These are phyloP conservation scores for Caenorhabditis macrosperma DNA, from an alignment of 2,888 invertebrate species.

Conservation along the genomic window DNA sequence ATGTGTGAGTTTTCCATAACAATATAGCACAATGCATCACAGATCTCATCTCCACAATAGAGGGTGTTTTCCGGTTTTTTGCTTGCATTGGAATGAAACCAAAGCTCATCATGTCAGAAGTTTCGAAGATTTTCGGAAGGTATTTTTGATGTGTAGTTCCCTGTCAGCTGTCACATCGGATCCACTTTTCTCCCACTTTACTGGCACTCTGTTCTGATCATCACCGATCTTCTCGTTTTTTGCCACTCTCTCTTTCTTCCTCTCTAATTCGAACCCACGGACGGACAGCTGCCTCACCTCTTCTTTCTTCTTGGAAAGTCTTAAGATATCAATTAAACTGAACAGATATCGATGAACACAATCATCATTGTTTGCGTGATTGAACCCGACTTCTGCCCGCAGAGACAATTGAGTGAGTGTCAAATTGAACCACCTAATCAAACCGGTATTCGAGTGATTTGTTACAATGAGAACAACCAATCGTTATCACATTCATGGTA, in stretches of 20 bases:
- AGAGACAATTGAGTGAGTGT: conserved; percentile 16
- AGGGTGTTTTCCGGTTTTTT: no score
- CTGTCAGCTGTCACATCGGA: neutral
- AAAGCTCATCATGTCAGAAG: no score
- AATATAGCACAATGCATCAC: no score
- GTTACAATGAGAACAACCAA: conserved; percentile 21
- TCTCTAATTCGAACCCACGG: conserved; percentile 9
- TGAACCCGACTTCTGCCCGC: conserved; percentile 6
- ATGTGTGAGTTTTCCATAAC: no score
- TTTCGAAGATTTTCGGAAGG: no score
- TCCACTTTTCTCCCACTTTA: neutral
- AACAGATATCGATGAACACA: conserved; percentile 46
- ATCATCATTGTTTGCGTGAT: conserved; percentile 1
- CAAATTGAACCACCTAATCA: conserved; percentile 13
- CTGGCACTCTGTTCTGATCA: conserved; percentile 12
- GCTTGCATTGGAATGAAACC: no score
- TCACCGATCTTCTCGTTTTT: conserved; percentile 3
- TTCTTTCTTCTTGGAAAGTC: conserved; percentile 34
- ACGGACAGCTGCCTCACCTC: conserved; percentile 11
- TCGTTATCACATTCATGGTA: conserved; percentile 34
- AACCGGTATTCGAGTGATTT: conserved; percentile 38
- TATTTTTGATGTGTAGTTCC: neutral
- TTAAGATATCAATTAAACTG: conserved; percentile 47
- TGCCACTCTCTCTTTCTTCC: neutral
- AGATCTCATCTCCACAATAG: no score